Base-by-base conservation (phyloP, 1,140 invertebrate species). In the Samia ricini region DNA sequence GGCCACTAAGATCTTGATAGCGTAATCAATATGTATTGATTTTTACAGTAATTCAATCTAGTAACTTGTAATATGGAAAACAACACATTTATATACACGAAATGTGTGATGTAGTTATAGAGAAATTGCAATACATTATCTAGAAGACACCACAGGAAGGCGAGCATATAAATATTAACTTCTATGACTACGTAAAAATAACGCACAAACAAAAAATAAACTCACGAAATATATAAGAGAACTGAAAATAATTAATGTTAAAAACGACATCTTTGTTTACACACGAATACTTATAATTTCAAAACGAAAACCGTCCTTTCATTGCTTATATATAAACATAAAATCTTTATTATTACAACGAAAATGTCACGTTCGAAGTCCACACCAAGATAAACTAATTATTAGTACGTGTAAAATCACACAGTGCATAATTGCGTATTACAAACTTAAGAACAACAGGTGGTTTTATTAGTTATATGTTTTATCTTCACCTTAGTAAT, bases 201-300 rank as follows among this genome's bases (percentile, higher is more conserved):
- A 33, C 60, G 20, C 20, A 26, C 19, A 60, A 54, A 50, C 51
- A 54, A 64, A 64, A 56, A 56, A 60, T 60, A 52, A 52, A 64
- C 63, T 64, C 63, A 64, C 63, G 29, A 64, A 22, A 54, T 64
- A 64, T 56, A 64, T 56, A 7, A 57, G 19, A 20, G 48, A 60
- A 55, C 33, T 36, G 18, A 64, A 33, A 42, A 64, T 20, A 22
- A 60, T 22, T 15, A 64, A 48, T 1, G 19, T 29, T 26, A 64
- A 36, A 24, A 60, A 64, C 63, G 63, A 64, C 63, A 64, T 64
- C 36, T 60, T n/a, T 60, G 18, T 48, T 8, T 6, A 59, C 57
- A 56, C 18, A 50, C 60, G 6, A 48, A 29, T n/a, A n/a, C n/a
- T 29, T 56, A 18, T 6, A 12, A 8, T 57, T 56, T 2, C 6